These are phyloP conservation scores for Aethes cnicana DNA, from an alignment of 2,888 invertebrate genomes.

Conservation along the genomic window DNA sequence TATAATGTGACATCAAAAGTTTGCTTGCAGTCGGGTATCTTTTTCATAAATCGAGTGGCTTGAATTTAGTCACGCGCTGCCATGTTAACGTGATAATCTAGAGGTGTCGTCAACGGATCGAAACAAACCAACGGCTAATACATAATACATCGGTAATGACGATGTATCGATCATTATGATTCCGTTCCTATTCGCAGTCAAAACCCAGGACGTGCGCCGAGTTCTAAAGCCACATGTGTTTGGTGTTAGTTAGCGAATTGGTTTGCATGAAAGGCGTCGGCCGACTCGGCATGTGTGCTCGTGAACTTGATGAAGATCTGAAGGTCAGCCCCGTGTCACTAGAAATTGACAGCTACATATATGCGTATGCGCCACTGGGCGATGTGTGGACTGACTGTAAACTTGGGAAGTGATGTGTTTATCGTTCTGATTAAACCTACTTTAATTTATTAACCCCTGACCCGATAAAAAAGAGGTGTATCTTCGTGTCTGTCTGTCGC, in stretches of 20 bases:
- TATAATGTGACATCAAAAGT: too few relatives aligned
- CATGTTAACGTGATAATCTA: background rate
- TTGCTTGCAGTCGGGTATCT: too few relatives aligned
- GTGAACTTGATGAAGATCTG: slow-evolving; percentile 44
- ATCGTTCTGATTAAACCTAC: too few relatives aligned
- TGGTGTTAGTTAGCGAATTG: slow-evolving; percentile 43
- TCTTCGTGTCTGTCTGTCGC: too few relatives aligned
- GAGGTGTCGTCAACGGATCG: too few relatives aligned
- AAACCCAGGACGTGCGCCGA: slow-evolving; percentile 25
- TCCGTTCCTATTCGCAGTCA: slow-evolving; percentile 15
- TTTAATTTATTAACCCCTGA: too few relatives aligned
- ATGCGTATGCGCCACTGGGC: slow-evolving; percentile 15
- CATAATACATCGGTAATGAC: slow-evolving; percentile 15
- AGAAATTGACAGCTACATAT: slow-evolving; percentile 17
- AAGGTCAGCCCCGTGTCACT: slow-evolving; percentile 31
- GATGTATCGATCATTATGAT: slow-evolving; percentile 14
- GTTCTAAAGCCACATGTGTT: slow-evolving; percentile 40
- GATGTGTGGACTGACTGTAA: too few relatives aligned
- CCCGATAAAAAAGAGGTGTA: too few relatives aligned
- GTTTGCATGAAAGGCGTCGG: slow-evolving; percentile 40
- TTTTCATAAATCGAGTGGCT: background rate
- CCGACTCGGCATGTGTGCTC: slow-evolving; percentile 38
- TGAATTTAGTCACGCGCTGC: slow-evolving; percentile 4
- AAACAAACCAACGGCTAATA: background rate
- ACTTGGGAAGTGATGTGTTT: too few relatives aligned